A percentile compares a stretch with the other conserved stretches of the same genome.
phyloP scores from a whole-genome alignment of 2,113 vertebrate genomes.

The Nibea coibor region DNA sequence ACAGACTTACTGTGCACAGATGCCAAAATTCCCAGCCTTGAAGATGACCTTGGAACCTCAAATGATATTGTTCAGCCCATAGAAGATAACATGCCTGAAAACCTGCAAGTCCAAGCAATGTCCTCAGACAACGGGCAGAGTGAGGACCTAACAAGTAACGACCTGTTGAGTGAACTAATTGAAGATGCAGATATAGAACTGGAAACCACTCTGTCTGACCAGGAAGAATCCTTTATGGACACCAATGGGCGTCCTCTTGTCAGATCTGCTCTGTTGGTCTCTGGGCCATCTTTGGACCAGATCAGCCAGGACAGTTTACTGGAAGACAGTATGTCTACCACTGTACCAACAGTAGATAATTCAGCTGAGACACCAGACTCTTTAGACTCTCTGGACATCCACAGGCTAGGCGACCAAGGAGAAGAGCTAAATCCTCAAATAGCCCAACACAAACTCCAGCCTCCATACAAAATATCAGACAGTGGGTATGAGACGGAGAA shows the following conservation, averaged over 20 bases:
- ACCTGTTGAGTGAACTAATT: slow-evolving; percentile 77
- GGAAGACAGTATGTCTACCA: slow-evolving; percentile 88
- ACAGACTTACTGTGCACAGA: slow-evolving; percentile 74
- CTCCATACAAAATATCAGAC: slow-evolving; percentile 94
- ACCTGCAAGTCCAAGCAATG: slow-evolving; percentile 39
- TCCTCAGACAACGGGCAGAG: slow-evolving; percentile 59
- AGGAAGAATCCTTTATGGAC: slow-evolving; percentile 86
- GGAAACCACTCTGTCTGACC: slow-evolving; percentile 71
- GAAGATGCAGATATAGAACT: slow-evolving; percentile 75
- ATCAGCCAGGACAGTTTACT: slow-evolving; percentile 93
- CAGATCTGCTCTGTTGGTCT: slow-evolving; percentile 76
- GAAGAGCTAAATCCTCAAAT: slow-evolving; percentile 68
- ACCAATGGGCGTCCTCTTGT: slow-evolving; percentile 48
- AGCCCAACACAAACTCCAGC: slow-evolving; percentile 86
- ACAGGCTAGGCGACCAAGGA: slow-evolving; percentile 80
- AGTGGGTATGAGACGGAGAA: slow-evolving; percentile 99
- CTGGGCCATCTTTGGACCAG: slow-evolving; percentile 87
- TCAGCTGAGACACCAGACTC: slow-evolving; percentile 92
- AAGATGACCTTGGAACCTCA: slow-evolving; percentile 66
- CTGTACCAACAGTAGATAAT: slow-evolving; percentile 82
- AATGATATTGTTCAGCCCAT: slow-evolving; percentile 27
- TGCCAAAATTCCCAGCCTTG: slow-evolving; percentile 81
- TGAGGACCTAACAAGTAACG: slow-evolving; percentile 78
- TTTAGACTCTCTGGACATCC: slow-evolving; percentile 91
- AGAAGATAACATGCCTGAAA: slow-evolving; percentile 74